A percentile compares a stretch with the other conserved stretches of the same genome.
Conservation (phyloP, 2,888 invertebrate species). For the Drosophila parthenogenetica region DNA sequence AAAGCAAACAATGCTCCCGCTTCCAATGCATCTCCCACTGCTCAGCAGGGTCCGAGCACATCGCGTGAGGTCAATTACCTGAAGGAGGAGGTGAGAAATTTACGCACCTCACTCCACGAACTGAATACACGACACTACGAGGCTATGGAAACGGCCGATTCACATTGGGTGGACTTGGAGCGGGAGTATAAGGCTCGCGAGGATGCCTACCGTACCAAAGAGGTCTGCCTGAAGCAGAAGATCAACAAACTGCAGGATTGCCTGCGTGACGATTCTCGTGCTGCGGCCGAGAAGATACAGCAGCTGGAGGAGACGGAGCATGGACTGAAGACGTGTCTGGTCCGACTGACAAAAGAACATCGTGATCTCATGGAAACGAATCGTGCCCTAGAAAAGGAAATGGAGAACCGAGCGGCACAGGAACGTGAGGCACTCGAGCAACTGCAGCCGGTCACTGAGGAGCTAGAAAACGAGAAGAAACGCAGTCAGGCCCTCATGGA, state of each 20-base stretch:
- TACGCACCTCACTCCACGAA: slow-evolving; percentile 85
- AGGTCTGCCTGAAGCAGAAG: slow-evolving; percentile 86
- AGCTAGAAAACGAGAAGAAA: slow-evolving; percentile 81
- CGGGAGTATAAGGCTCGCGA: slow-evolving; percentile 88
- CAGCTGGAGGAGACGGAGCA: slow-evolving; percentile 88
- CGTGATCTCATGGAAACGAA: slow-evolving; percentile 86
- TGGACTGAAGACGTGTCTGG: slow-evolving; percentile 86
- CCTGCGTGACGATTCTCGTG: slow-evolving; percentile 86
- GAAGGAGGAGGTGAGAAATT: slow-evolving; percentile 79
- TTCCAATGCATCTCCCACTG: neutral
- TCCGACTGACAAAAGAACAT: slow-evolving; percentile 87
- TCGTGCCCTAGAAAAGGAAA: slow-evolving; percentile 85
- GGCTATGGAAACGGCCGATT: slow-evolving; percentile 90
- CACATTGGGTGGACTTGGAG: slow-evolving; percentile 90
- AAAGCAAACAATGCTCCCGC: neutral
- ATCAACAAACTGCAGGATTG: slow-evolving; percentile 87
- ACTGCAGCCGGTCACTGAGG: slow-evolving; percentile 82
- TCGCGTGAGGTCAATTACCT: slow-evolving; percentile 63
- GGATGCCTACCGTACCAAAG: slow-evolving; percentile 85
- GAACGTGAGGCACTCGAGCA: slow-evolving; percentile 86
- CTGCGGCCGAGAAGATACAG: slow-evolving; percentile 86
- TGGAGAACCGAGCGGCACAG: slow-evolving; percentile 86
- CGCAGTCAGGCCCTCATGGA: slow-evolving; percentile 84
- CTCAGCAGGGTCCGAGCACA: slow-evolving; percentile 9
- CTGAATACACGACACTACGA: slow-evolving; percentile 89